Evolutionary conservation across 2,888 invertebrate species (phyloP), one percentile per base, ranked within the genome.

Genomic region (Aleiodes leptofemur): DNA sequence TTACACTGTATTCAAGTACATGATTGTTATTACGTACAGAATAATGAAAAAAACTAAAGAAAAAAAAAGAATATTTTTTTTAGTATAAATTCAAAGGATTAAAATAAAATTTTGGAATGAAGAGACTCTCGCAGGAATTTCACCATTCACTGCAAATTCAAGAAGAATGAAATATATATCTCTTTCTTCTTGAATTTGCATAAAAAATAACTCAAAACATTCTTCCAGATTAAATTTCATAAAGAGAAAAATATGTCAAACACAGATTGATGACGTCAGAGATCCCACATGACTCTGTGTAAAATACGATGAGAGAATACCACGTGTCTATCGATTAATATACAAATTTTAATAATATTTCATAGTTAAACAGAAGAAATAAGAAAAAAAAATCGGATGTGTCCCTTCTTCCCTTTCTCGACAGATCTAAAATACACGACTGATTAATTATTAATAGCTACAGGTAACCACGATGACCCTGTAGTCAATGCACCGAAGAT

Each of bases 71-170:
- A 31, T 43, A 50, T 34, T n/a, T 76, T 77, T 77, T 72, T 76
- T 73, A 76, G 81, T 59, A 80, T 80, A 80, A 85, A 79, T 79
- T 80, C 77, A 79, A 80, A 82, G 59, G 16, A 74, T 78, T 76
- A 74, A 76, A 75, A 72, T 76, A 80, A 81, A 76, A 80, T 79
- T 79, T 83, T 80, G 83, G 82, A 85, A 86, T 86, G 83, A 84
- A 83, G 78, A 83, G 76, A 83, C 82, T 81, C 80, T 81, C 80
- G 81, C 23, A 76, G 77, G 71, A 43, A 43, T 43, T 43, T 43
- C 43, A 43, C 7, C 43, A 43, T 43, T 43, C 43, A 43, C 43
- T 43, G 11, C 43, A 43, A 43, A 43, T 9, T 43, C 43, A 43
- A 43, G 43, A 9, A 8, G 43, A 43, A 43, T 9, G 7, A 43